Evolutionary conservation across 2,888 invertebrate genomes (phyloP).

Genomic region (Metopia argyrocephala): DNA sequence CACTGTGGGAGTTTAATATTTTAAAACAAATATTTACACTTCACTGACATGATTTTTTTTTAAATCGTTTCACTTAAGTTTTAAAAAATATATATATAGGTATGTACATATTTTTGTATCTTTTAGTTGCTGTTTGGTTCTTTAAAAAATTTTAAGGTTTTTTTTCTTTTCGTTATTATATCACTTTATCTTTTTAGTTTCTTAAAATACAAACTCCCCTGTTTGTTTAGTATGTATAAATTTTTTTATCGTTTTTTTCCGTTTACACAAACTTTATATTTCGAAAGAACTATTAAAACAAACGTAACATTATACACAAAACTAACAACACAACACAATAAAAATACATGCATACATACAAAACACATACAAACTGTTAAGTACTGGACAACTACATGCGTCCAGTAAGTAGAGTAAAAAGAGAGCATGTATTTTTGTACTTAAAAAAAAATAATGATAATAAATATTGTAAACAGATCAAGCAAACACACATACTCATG

Average conservation of each 20-base stretch:
- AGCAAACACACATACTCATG: background rate
- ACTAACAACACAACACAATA: slow-evolving; percentile 13
- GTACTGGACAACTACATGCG: slow-evolving; percentile 44
- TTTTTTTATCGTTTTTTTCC: background rate
- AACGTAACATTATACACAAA: background rate
- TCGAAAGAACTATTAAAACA: slow-evolving; percentile 49
- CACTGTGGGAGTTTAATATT: slow-evolving; percentile 55
- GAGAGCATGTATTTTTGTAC: background rate
- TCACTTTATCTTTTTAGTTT: background rate
- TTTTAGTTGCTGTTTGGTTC: background rate
- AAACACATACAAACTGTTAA: slow-evolving; percentile 26
- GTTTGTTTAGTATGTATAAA: slow-evolving; percentile 15
- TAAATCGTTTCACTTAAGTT: slow-evolving; percentile 24
- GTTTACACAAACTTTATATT: slow-evolving; percentile 32
- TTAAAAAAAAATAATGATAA: slow-evolving; percentile 44
- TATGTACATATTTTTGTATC: slow-evolving; percentile 1
- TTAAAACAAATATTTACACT: slow-evolving; percentile 59
- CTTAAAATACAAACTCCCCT: slow-evolving; percentile 37
- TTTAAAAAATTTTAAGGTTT: background rate
- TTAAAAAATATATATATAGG: background rate
- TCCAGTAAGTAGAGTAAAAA: slow-evolving; percentile 35
- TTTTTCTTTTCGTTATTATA: slow-evolving; percentile 28
- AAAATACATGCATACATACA: slow-evolving; percentile 5
- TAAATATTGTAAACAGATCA: slow-evolving; percentile 50
- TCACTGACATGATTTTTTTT: slow-evolving; percentile 49